These are phyloP conservation scores for Telmatherina bonti DNA, from an alignment of 2,797 vertebrate genomes.

Conservation along the genomic window DNA sequence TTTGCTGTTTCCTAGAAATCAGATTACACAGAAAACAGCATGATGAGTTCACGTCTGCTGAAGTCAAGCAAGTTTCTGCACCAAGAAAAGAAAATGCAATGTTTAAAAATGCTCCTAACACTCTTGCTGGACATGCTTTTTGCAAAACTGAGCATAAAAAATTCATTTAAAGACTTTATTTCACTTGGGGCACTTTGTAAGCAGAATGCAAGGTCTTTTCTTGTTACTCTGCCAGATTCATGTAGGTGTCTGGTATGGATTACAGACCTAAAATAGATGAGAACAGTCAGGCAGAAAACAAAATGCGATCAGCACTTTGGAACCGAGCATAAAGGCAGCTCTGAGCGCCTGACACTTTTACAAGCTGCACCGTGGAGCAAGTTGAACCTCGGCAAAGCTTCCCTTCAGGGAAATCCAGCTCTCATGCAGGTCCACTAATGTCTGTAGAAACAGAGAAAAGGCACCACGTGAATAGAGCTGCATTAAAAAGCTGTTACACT, in stretches of 20 bases:
- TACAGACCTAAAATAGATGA: constrained; percentile 38
- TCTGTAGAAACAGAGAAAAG: not conserved
- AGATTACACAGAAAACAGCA: not conserved
- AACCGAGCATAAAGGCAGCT: constrained; percentile 40
- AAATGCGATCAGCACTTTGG: constrained; percentile 55
- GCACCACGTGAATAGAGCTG: not conserved
- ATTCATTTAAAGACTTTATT: not conserved
- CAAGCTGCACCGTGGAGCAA: not conserved
- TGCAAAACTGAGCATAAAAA: not conserved
- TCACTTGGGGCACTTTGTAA: not conserved
- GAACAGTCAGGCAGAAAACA: constrained; percentile 29
- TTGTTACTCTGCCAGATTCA: not conserved
- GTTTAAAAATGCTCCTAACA: not conserved
- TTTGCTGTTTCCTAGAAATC: not conserved
- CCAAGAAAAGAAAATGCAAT: not conserved
- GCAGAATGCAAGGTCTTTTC: not conserved
- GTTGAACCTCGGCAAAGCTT: constrained; percentile 16
- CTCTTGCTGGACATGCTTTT: not conserved
- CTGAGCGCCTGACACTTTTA: constrained; percentile 35
- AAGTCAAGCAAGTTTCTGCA: not conserved
- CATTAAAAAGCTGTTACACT: not conserved
- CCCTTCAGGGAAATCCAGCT: constrained; percentile 1
- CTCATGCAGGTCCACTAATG: not conserved
- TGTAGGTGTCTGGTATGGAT: constrained; percentile 39
- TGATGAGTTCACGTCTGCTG: not conserved